A percentile compares a stretch with the other conserved stretches of the same genome.
Evolutionary conservation across 2,113 vertebrate genomes (phyloP).

Genomic region (Poecile atricapillus): DNA sequence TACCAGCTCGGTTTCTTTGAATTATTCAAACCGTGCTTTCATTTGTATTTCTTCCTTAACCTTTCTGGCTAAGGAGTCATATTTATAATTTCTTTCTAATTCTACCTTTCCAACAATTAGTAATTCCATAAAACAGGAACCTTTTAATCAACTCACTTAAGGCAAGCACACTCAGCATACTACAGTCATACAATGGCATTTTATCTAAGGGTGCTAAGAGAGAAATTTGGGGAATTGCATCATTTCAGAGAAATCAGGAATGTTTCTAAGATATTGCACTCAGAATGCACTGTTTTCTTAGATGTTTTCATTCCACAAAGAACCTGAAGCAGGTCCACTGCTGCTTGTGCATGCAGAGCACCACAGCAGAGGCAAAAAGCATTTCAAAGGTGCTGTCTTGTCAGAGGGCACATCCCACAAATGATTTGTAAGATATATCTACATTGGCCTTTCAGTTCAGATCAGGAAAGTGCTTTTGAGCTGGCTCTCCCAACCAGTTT

Average conservation of each 20-base stretch:
- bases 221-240: neutral
- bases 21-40: no score
- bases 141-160: neutral
- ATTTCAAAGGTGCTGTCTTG: neutral
- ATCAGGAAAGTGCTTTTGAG: neutral
- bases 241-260: neutral
- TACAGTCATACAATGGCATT: neutral
- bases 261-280: neutral
- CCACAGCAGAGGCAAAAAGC: neutral
- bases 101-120: no score
- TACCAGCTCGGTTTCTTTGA: no score
- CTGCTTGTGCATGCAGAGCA: neutral
- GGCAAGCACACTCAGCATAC: neutral
- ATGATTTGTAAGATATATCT: neutral
- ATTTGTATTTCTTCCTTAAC: no score
- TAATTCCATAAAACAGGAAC: neutral
- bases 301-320: neutral
- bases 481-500: neutral
- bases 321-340: neutral
- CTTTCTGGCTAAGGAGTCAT: no score
- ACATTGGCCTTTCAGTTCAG: neutral
- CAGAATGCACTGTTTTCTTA: neutral
- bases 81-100: no score
- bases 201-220: neutral
- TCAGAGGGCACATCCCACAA: neutral